Base-by-base conservation (phyloP, 1,140 invertebrate genomes). In the Rhagoletis zephyria region DNA sequence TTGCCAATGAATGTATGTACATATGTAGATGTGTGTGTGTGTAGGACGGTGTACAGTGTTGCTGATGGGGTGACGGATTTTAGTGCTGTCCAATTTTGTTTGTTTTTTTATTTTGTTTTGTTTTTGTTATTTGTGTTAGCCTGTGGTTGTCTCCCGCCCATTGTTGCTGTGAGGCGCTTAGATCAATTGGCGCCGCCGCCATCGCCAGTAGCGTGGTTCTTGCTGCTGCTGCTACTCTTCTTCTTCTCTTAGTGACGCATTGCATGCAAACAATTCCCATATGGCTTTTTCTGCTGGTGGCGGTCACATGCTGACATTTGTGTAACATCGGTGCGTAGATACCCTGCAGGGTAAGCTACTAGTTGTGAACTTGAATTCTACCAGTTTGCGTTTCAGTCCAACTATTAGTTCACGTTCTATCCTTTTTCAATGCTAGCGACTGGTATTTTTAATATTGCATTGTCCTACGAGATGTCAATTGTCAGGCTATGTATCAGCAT, bases 201-300 rank as follows among this genome's bases (percentile, higher is more conserved):
- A 64, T n/a, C 65, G 40, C 67, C 42, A 42, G 40, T 14, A 74
- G 67, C 67, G 10, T 45, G 48, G 45, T 56, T 56, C 16, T 48
- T 56, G 48, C 74, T 2, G 42, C 74, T 16, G 7, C 30, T 30
- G 30, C 30, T 30, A 30, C 30, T 30, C 30, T 30, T 30, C 30
- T 30, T 4, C 42, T 70, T 77, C 56, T 56, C 42, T 9, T 16
- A 77, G 14, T 81, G 74, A 56, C 45, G 48, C 74, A 81, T 81
- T 81, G 74, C 74, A 81, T 51, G 74, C 74, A 56, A 81, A 81
- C 74, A 81, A 81, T 81, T 81, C 74, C 74, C 74, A 81, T 81
- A 81, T 81, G 74, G 16, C 48, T 45, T 10, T 10, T 16, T 45
- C 48, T 56, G 48, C 74, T 81, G 74, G 6, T 81, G 48, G 74